A percentile compares a stretch with the other conserved stretches of the same genome.
Conservation (phyloP, 2,888 invertebrate genomes). For the Timema cristinae region DNA sequence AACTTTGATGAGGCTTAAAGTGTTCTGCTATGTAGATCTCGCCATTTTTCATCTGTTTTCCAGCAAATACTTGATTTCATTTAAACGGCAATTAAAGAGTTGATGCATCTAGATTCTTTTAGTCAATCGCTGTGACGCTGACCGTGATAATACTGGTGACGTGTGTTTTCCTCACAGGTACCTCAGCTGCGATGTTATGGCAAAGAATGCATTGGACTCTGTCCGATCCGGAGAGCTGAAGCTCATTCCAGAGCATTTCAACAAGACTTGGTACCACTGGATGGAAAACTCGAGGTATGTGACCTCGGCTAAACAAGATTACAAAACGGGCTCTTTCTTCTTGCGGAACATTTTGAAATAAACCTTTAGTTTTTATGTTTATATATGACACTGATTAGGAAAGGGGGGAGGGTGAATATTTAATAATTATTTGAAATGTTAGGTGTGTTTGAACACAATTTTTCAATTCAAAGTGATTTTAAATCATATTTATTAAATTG, state of each 20-base stretch:
- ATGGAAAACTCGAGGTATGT: constrained; percentile 78
- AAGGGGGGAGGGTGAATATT: neutral
- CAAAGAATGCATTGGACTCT: constrained; percentile 73
- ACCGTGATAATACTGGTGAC: too few relatives aligned
- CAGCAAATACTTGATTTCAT: too few relatives aligned
- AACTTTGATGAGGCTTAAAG: too few relatives aligned
- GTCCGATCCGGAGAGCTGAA: constrained; percentile 75
- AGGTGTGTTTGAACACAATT: too few relatives aligned
- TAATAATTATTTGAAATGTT: constrained; percentile 19
- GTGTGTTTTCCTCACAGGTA: constrained; percentile 46
- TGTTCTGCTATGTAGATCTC: too few relatives aligned
- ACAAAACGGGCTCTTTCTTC: too few relatives aligned
- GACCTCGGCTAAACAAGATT: neutral
- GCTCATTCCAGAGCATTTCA: constrained; percentile 86
- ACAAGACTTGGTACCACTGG: constrained; percentile 94
- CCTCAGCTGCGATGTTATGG: constrained; percentile 87
- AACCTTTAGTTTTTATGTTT: neutral
- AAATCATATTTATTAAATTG: neutral
- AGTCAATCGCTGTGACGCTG: too few relatives aligned
- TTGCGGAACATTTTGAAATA: neutral
- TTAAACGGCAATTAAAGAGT: too few relatives aligned
- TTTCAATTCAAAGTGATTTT: too few relatives aligned
- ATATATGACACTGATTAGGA: neutral
- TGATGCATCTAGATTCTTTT: too few relatives aligned
- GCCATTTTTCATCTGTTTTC: too few relatives aligned